phyloP scores from a whole-genome alignment of 2,113 vertebrate species.

The Catagonus wagneri region DNA sequence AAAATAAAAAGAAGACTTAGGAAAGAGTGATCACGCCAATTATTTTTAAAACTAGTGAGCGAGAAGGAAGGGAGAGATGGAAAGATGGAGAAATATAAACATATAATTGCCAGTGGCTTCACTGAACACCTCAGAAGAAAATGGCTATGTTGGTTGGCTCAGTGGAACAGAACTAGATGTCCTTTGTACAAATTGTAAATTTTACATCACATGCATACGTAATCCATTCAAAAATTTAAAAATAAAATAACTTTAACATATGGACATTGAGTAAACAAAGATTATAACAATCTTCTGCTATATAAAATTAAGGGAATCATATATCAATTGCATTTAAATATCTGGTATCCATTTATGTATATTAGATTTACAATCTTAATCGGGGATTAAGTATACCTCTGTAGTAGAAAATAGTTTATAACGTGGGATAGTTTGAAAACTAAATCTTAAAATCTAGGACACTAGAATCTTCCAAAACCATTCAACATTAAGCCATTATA shows the following conservation, averaged over 20 bases:
- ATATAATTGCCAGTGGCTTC: not conserved
- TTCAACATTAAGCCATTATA: not conserved
- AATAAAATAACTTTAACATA: conserved; percentile 11
- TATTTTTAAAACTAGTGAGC: conserved; percentile 18
- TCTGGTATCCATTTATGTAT: not conserved
- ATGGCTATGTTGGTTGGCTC: not conserved
- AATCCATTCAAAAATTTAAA: not conserved
- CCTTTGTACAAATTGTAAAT: not conserved
- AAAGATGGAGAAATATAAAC: not conserved
- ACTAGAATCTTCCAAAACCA: not conserved
- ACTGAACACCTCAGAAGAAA: not conserved
- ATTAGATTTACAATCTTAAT: conserved; percentile 46
- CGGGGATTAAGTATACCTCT: conserved; percentile 40
- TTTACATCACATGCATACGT: not conserved
- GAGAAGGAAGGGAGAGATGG: not conserved
- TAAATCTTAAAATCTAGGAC: conserved; percentile 26
- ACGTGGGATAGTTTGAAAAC: conserved; percentile 54
- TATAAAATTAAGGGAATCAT: conserved; percentile 53
- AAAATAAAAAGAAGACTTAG: not conserved
- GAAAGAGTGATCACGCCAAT: not conserved
- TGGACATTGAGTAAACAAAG: not conserved
- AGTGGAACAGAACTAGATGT: not conserved
- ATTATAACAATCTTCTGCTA: conserved; percentile 43
- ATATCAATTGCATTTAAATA: conserved; percentile 58
- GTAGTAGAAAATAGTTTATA: conserved; percentile 60